phyloP scores from a whole-genome alignment of 2,797 vertebrate species.

The Sebastes taczanowskii region DNA sequence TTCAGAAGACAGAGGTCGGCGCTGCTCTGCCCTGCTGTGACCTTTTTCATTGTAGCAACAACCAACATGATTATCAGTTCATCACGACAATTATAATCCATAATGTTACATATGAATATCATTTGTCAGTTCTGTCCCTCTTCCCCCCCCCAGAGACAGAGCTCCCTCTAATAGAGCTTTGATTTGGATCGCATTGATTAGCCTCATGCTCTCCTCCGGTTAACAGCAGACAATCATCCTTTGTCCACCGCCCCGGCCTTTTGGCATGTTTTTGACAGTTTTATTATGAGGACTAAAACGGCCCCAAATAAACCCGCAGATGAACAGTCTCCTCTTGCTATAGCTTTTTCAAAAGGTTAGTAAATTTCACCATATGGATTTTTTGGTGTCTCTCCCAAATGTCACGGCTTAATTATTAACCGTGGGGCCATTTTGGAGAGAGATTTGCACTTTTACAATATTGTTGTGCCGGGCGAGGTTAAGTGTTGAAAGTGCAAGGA shows the following conservation, averaged over 20 bases:
- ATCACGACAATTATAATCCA: constrained; percentile 76
- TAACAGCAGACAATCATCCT: constrained; percentile 64
- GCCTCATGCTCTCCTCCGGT: constrained; percentile 47
- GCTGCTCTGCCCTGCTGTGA: constrained; percentile 61
- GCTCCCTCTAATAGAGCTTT: constrained; percentile 61
- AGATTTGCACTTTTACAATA: constrained; percentile 81
- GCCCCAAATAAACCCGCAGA: constrained; percentile 69
- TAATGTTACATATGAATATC: constrained; percentile 74
- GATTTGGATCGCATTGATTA: constrained; percentile 74
- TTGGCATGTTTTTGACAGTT: constrained; percentile 76
- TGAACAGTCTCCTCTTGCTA: constrained; percentile 57
- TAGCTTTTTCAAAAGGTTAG: constrained; percentile 80
- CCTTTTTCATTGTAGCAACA: constrained; percentile 53
- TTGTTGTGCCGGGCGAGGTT: constrained; percentile 77
- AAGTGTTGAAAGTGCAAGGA: constrained; percentile 77
- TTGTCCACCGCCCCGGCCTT: constrained; percentile 50
- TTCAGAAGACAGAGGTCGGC: constrained; percentile 59
- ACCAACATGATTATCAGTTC: constrained; percentile 67
- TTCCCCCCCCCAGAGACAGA: constrained; percentile 2
- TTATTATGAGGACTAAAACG: constrained; percentile 75
- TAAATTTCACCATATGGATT: constrained; percentile 84
- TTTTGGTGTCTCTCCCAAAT: constrained; percentile 81
- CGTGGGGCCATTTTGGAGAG: constrained; percentile 73
- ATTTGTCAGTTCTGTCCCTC: constrained; percentile 53
- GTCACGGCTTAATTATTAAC: constrained; percentile 86